These are phyloP conservation scores for Balanococcus diminutus DNA, from an alignment of 2,888 invertebrate species.

Conservation along the genomic window DNA sequence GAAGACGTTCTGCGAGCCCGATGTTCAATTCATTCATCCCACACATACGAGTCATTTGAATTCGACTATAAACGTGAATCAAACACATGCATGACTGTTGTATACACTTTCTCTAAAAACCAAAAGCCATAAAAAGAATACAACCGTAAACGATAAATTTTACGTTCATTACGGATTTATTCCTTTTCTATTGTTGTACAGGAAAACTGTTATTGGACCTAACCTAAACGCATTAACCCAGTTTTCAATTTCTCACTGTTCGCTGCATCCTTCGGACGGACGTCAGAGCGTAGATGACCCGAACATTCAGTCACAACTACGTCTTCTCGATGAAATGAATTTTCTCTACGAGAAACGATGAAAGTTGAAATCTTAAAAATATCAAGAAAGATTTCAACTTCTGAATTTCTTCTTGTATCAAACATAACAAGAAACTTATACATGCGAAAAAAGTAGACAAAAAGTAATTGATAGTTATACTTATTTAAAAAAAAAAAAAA, in stretches of 20 bases:
- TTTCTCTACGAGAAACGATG: too few species aligned
- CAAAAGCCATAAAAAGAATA: neutral
- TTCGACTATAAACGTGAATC: neutral
- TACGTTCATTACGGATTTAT: neutral
- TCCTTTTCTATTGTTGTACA: conserved; percentile 24
- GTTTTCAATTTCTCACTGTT: neutral
- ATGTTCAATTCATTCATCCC: neutral
- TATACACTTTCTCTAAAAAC: neutral
- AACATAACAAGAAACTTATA: too few species aligned
- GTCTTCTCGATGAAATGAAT: too few species aligned
- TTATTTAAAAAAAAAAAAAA: too few species aligned
- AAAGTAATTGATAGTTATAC: too few species aligned
- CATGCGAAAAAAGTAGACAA: too few species aligned
- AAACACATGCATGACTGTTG: neutral
- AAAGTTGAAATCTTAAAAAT: too few species aligned
- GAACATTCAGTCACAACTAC: too few species aligned
- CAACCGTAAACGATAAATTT: conserved; percentile 16
- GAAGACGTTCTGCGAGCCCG: neutral
- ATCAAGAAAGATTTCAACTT: too few species aligned
- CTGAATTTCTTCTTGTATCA: too few species aligned
- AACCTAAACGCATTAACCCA: conserved; percentile 3
- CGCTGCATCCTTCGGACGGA: neutral
- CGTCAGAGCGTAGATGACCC: too few species aligned
- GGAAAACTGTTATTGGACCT: neutral
- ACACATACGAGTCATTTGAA: conserved; percentile 4